Evolutionary conservation across 1,140 invertebrate species (phyloP), one percentile per base, ranked within the genome.

Genomic region (Diabrotica undecimpunctata): DNA sequence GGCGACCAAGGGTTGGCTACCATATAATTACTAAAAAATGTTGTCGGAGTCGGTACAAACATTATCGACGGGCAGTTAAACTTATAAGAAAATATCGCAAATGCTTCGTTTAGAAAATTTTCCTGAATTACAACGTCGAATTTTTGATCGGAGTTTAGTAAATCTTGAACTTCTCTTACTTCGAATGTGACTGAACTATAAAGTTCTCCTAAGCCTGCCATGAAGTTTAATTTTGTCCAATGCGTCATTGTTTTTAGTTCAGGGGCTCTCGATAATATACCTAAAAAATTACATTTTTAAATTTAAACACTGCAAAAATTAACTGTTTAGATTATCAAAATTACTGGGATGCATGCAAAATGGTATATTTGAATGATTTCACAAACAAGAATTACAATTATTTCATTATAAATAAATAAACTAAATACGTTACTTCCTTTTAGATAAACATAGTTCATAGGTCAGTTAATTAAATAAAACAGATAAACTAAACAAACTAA

Each of bases 41-140:
- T 46, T 10, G 41, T 46, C 41, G 41, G n/a, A 46, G 8, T n/a
- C 8, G 41, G 41, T 4, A 5, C n/a, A 8, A 46, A n/a, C 8
- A 46, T 46, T 0, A 46, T 46, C 6, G 5, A 46, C 0, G 69
- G 7, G 35, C 51, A 64, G 7, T 51, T 60, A 57, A 80, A 79
- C 54, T 76, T 69, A 46, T 80, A 61, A 5, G 77, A 77, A 39
- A 83, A 62, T 11, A 76, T 78, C 7, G 77, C 52, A 8, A 79
- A 62, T 0, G 79, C 80, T 55, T 83, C 82, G 13, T 80, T 81
- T 38, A 80, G 75, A 61, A 83, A 82, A 8, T 77, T 70, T 51
- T 81, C 78, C 6, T 79, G 64, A 9, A 83, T 68, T 5, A 83
- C 76, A 0, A 82, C 39, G 73, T 83, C 82, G 64, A 76, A 83